Evolutionary conservation across 2,113 vertebrate genomes (phyloP), one percentile per base, ranked within the genome.

Genomic region (Emydura subglobosa): DNA sequence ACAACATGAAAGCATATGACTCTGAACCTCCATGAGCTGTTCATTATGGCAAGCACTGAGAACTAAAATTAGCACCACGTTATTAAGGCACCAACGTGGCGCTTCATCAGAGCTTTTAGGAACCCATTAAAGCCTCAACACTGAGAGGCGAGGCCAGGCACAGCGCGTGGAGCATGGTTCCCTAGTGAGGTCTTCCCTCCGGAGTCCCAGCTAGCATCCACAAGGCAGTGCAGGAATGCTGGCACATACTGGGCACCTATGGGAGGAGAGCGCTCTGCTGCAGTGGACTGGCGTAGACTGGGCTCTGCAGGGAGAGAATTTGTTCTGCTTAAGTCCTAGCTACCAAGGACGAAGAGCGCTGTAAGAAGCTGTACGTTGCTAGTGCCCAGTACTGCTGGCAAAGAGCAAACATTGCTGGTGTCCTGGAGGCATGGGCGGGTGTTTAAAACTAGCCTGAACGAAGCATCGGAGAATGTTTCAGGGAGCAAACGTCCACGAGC

Each of bases 121-220:
- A 81, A 34, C 53, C 39, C 2, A 27, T 61, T 1, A 80, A 25
- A 50, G 24, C 14, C 53, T 17, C 10, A 19, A 44, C 13, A 2
- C 7, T 34, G 34, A 39, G 49, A 27, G n/a, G 0, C 1, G 0
- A 39, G 59, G 54, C 12, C 5, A 79, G 47, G 19, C 7, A 8
- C 44, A n/a, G 68, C 7, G 9, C 51, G 27, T n/a, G 19, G 10
- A 57, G 29, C 51, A 8, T 0, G 5, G 59, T 27, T 94, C 42
- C 51, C 49, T 0, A 0, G 6, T 0, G 5, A 5, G 10, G 22
- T 24, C 1, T 0, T 34, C 5, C 65, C 27, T 22, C 0, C 0
- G 17, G 17, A 34, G 72, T 27, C 39, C 8, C n/a, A 42, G 39
- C 39, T 39, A 68, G 34, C 34, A 2, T 34, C 29, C 29, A 24